Percentiles rank a stretch among this genome's conserved stretches.
Conservation (phyloP, 2,113 vertebrate genomes). For the Potamarius usumacintae region DNA sequence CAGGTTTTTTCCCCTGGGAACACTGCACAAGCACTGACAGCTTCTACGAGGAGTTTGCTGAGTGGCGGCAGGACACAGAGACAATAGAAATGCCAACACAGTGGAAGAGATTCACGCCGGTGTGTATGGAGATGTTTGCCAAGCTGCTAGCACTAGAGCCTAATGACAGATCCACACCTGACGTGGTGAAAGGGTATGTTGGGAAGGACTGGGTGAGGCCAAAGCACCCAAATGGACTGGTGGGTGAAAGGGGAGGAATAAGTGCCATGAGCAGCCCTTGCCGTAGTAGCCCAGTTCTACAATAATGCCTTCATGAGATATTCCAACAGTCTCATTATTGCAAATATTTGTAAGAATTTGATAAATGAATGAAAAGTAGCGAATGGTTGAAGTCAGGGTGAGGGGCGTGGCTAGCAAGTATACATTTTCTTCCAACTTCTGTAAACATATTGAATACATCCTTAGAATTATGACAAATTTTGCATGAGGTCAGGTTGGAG, state of each 20-base stretch:
- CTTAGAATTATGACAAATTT: background rate
- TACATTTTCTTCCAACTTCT: background rate
- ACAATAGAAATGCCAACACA: constrained; percentile 76
- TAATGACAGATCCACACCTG: constrained; percentile 68
- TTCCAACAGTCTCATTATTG: background rate
- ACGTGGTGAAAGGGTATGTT: constrained; percentile 70
- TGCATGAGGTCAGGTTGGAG: background rate
- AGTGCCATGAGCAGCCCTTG: constrained; percentile 36
- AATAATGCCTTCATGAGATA: background rate
- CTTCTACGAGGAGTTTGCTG: constrained; percentile 88
- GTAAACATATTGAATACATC: background rate
- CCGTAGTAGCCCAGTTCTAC: constrained; percentile 34
- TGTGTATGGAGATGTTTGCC: constrained; percentile 80
- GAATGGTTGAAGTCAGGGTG: background rate
- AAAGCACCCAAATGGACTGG: constrained; percentile 30
- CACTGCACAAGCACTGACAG: constrained; percentile 77
- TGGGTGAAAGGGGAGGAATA: constrained; percentile 28
- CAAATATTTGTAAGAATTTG: background rate
- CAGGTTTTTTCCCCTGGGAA: constrained; percentile 94
- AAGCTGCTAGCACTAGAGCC: constrained; percentile 81
- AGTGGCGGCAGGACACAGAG: constrained; percentile 69
- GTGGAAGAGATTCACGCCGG: constrained; percentile 80
- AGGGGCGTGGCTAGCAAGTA: too few species aligned
- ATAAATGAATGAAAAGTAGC: background rate
- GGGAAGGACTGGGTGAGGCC: constrained; percentile 72